phyloP scores from a whole-genome alignment of 2,797 vertebrate genomes.

The Mycteria americana region DNA sequence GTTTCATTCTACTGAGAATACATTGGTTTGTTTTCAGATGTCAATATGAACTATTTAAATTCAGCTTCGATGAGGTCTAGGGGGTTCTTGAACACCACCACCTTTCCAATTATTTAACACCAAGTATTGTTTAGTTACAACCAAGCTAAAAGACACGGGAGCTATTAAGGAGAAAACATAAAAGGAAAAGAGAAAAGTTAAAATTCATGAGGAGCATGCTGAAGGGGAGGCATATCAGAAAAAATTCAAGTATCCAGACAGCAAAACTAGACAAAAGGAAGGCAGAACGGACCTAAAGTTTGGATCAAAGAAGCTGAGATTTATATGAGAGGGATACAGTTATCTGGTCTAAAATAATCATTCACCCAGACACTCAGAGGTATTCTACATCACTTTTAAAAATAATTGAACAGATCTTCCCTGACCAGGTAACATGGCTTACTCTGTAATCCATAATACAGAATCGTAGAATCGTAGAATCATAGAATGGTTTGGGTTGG shows the following conservation, averaged over 20 bases:
- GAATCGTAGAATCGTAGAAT: too few species aligned
- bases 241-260: background rate
- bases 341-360: background rate
- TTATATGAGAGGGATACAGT: background rate
- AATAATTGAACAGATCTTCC: background rate
- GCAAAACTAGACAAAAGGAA: background rate
- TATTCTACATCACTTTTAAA: background rate
- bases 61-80: background rate
- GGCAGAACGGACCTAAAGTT: background rate
- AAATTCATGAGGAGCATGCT: background rate
- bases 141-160: background rate
- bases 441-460: background rate
- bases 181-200: background rate
- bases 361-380: background rate
- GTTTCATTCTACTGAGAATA: background rate
- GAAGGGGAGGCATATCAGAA: background rate
- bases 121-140: background rate
- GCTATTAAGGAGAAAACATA: background rate
- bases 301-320: background rate
- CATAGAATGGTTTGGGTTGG: too few species aligned
- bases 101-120: background rate
- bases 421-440: background rate
- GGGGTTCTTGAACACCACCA: background rate
- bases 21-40: background rate
- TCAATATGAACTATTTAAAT: background rate